A percentile compares a stretch with the other conserved stretches of the same genome.
These are phyloP conservation scores for Momotus momota DNA, from an alignment of 2,797 vertebrate species.

Conservation along the genomic window DNA sequence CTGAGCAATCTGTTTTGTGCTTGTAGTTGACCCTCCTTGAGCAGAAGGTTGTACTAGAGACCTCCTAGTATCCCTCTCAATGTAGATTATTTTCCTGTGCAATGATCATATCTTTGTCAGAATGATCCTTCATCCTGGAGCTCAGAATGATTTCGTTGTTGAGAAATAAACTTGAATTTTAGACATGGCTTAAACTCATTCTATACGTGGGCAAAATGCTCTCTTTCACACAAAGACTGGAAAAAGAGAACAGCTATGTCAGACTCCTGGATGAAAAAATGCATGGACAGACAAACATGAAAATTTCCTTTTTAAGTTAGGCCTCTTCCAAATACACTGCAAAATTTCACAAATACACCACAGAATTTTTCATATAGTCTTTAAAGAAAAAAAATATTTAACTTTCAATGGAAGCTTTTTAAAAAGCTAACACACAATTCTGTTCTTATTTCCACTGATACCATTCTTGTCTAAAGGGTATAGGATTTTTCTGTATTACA, in stretches of 20 bases:
- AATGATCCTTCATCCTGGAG: background rate
- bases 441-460: background rate
- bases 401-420: background rate
- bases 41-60: background rate
- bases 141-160: background rate
- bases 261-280: background rate
- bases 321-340: background rate
- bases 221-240: background rate
- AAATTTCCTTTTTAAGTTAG: background rate
- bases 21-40: background rate
- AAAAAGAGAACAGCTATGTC: background rate
- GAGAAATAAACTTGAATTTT: background rate
- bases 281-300: background rate
- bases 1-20: background rate
- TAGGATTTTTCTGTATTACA: background rate
- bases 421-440: background rate
- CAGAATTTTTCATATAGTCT: no score
- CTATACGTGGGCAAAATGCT: background rate
- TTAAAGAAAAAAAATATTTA: background rate
- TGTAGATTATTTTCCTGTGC: background rate
- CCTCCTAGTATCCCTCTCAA: background rate
- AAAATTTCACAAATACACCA: background rate
- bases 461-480: background rate
- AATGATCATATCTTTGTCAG: background rate
- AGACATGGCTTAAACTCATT: background rate